Percentiles rank a stretch among this genome's conserved stretches.
Conservation (phyloP, 2,113 vertebrate genomes). For the Dasyurus viverrinus region DNA sequence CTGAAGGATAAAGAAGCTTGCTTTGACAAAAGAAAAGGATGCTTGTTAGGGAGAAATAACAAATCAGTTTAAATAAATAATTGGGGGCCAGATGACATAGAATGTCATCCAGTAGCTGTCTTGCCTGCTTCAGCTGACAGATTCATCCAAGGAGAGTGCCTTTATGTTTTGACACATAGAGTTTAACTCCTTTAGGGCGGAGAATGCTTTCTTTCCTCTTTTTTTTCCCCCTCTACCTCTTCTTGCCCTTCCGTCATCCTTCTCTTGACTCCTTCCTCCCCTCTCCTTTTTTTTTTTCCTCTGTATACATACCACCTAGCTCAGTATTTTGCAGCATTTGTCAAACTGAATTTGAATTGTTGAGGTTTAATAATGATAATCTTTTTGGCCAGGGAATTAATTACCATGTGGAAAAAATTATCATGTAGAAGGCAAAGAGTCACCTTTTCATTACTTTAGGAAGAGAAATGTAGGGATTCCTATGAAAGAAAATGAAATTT, state of each 20-base stretch:
- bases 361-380: conserved; percentile 9
- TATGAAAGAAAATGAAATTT: conserved; percentile 24
- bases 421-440: conserved; percentile 23
- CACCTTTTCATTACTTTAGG: conserved; percentile 14
- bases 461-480: not conserved
- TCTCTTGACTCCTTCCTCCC: not conserved
- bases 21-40: not conserved
- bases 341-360: conserved; percentile 12
- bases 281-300: not conserved
- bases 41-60: not conserved
- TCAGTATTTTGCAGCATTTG: conserved; percentile 17
- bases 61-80: conserved; percentile 1
- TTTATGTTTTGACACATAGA: not conserved
- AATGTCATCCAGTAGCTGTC: not conserved
- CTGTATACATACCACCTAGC: not conserved
- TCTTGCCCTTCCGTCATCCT: not conserved
- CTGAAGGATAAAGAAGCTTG: not conserved
- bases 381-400: conserved; percentile 2
- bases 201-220: not conserved
- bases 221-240: not conserved
- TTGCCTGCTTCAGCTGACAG: not conserved
- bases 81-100: not conserved
- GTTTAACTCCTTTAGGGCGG: not conserved
- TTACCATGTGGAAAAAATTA: conserved; percentile 37
- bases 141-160: not conserved